phyloP scores from a whole-genome alignment of 2,888 invertebrate genomes.

The Drosophila greeni region DNA sequence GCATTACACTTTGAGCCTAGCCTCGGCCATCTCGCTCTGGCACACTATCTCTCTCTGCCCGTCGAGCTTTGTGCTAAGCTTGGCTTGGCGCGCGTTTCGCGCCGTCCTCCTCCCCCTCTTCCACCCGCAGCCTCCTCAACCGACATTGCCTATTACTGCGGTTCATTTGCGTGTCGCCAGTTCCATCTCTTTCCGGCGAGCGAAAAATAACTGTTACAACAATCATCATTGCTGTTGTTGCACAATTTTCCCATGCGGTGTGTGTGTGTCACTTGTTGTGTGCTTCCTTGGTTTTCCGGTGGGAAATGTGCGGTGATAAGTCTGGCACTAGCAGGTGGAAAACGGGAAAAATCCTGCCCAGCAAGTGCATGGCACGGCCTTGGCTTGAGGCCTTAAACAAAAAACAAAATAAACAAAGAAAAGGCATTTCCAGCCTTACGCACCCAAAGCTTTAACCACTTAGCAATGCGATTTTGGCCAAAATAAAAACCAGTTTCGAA shows the following conservation, averaged over 20 bases:
- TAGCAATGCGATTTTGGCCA: constrained; percentile 34
- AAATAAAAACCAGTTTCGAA: constrained; percentile 61
- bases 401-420: constrained; percentile 1
- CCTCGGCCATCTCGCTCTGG: constrained; percentile 11
- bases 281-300: constrained; percentile 45
- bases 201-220: constrained; percentile 49
- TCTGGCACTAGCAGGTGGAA: constrained; percentile 32
- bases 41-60: constrained; percentile 14
- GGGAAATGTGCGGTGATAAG: constrained; percentile 1
- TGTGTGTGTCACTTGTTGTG: constrained; percentile 41
- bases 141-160: constrained; percentile 41
- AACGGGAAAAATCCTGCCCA: constrained; percentile 21
- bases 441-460: constrained; percentile 50
- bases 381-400: constrained; percentile 16
- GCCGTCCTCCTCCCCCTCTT: constrained; percentile 10
- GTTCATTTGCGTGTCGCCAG: constrained; percentile 49
- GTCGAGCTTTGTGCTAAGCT: constrained; percentile 43
- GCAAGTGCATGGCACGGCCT: constrained; percentile 51
- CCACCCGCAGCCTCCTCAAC: constrained; percentile 39
- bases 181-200: constrained; percentile 18
- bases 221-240: constrained; percentile 54
- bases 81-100: constrained; percentile 41
- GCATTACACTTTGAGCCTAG: constrained; percentile 56
- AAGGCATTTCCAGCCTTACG: constrained; percentile 29
- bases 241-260: constrained; percentile 26